phyloP scores from a whole-genome alignment of 1,140 invertebrate genomes.

The Hestina assimilis region DNA sequence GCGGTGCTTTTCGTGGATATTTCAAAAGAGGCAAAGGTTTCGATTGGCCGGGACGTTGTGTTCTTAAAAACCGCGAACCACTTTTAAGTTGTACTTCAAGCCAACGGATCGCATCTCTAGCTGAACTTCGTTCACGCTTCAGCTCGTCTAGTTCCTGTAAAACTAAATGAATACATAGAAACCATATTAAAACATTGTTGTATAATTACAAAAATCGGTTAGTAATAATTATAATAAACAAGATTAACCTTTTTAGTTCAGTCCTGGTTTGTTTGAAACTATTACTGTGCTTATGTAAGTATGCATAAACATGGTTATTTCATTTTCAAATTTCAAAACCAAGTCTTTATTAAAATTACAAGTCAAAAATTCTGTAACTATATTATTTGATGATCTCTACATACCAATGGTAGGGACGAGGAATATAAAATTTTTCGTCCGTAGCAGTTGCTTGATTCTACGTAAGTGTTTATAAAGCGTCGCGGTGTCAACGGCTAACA shows the following conservation, averaged over 20 bases:
- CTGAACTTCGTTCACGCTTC: constrained; percentile 87
- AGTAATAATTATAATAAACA: too few relatives aligned
- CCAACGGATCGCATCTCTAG: constrained; percentile 94
- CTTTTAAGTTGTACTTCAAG: constrained; percentile 90
- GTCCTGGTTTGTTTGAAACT: too few relatives aligned
- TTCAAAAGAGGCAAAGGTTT: constrained; percentile 87
- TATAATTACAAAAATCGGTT: too few relatives aligned
- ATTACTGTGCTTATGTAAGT: too few relatives aligned
- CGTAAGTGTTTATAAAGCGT: constrained; percentile 79
- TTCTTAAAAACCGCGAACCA: constrained; percentile 89
- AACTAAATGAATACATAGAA: constrained; percentile 79
- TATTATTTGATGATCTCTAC: too few relatives aligned
- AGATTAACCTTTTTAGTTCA: too few relatives aligned
- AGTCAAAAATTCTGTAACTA: too few relatives aligned
- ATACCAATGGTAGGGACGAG: constrained; percentile 58
- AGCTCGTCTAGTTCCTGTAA: constrained; percentile 91
- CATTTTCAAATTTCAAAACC: too few relatives aligned
- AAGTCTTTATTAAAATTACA: too few relatives aligned
- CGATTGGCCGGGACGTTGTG: constrained; percentile 89
- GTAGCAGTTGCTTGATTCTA: constrained; percentile 87
- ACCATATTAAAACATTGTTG: too few relatives aligned
- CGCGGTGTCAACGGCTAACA: constrained; percentile 68
- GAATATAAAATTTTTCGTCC: constrained; percentile 52
- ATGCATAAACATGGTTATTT: too few relatives aligned
- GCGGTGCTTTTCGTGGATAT: constrained; percentile 80